phyloP scores from a whole-genome alignment of 2,888 invertebrate genomes.

The Galerucella calmariensis region DNA sequence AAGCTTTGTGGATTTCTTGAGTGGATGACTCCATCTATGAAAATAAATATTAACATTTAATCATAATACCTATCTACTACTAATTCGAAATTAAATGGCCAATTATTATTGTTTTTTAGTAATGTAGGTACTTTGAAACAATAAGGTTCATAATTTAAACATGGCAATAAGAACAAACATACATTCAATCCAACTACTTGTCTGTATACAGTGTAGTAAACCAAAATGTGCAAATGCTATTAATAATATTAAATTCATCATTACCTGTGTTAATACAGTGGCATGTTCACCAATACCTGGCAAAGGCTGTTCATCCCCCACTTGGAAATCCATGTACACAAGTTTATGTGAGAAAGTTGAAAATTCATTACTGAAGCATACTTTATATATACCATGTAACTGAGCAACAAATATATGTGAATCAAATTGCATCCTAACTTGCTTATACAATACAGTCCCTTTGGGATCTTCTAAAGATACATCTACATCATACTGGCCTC shows the following conservation, averaged over 20 bases:
- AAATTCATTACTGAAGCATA: slow-evolving; percentile 99
- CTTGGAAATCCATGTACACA: slow-evolving; percentile 98
- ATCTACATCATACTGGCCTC: slow-evolving; percentile 98
- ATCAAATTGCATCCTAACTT: slow-evolving; percentile 95
- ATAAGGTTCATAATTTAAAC: too few relatives aligned
- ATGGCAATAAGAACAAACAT: too few relatives aligned
- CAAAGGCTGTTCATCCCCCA: slow-evolving; percentile 88
- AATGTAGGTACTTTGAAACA: too few relatives aligned
- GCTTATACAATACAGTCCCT: slow-evolving; percentile 88
- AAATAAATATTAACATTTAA: background rate
- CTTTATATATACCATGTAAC: slow-evolving; percentile 79
- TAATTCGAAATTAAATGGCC: too few relatives aligned
- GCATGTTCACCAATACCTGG: slow-evolving; percentile 85
- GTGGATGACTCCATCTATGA: slow-evolving; percentile 90
- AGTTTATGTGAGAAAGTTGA: slow-evolving; percentile 99
- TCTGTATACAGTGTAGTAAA: too few relatives aligned
- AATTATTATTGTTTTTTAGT: too few relatives aligned
- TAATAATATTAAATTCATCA: background rate
- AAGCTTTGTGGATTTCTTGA: slow-evolving; percentile 88
- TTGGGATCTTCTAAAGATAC: slow-evolving; percentile 88
- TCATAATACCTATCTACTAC: background rate
- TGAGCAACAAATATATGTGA: slow-evolving; percentile 87
- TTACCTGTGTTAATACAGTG: slow-evolving; percentile 92
- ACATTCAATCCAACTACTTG: too few relatives aligned
- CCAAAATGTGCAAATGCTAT: too few relatives aligned